These are phyloP conservation scores for Erythrocercus mccallii DNA, from an alignment of 2,113 vertebrate species.

Conservation along the genomic window DNA sequence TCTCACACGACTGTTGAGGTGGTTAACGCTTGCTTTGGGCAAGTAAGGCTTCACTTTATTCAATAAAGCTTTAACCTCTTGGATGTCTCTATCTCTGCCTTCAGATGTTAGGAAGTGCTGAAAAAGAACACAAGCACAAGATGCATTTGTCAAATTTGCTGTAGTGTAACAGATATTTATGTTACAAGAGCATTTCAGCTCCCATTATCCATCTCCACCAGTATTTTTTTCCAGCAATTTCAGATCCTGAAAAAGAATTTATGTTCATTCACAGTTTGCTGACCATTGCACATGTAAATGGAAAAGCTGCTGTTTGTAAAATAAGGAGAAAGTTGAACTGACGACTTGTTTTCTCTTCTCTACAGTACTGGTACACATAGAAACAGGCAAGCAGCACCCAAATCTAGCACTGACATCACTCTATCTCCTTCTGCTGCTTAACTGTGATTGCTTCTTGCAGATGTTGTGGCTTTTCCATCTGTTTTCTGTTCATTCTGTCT, in stretches of 20 bases:
- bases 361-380: background rate
- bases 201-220: background rate
- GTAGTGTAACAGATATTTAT: background rate
- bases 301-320: background rate
- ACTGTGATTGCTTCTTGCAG: background rate
- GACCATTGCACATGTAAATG: background rate
- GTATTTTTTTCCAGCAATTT: background rate
- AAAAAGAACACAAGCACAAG: conserved; percentile 4
- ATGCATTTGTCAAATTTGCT: background rate
- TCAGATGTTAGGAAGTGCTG: conserved; percentile 83
- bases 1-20: conserved; percentile 76
- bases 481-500: background rate
- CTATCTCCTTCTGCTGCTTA: background rate
- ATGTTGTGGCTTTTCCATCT: background rate
- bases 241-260: background rate
- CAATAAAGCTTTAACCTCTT: conserved; percentile 76
- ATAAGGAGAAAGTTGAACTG: background rate
- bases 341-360: background rate
- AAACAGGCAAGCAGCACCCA: background rate
- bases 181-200: background rate
- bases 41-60: conserved; percentile 73
- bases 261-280: background rate
- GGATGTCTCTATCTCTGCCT: conserved; percentile 77
- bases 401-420: background rate
- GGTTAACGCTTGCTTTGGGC: conserved; percentile 72